A percentile compares a stretch with the other conserved stretches of the same genome.
phyloP scores from a whole-genome alignment of 2,113 vertebrate genomes.

The Antennarius striatus region DNA sequence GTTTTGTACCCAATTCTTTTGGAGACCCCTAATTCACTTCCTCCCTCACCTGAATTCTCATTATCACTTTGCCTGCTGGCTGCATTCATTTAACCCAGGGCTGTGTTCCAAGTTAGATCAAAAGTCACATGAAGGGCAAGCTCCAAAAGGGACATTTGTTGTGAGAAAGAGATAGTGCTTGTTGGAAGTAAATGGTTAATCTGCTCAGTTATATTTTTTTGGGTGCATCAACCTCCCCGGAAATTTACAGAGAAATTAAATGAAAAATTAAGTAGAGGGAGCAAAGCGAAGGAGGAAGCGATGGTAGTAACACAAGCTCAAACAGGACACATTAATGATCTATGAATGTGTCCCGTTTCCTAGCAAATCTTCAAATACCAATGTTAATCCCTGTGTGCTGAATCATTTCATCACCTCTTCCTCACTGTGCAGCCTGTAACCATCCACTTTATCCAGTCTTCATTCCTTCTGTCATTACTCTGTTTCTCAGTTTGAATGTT shows the following conservation, averaged over 20 bases:
- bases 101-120: constrained; percentile 58
- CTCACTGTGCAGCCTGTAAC: constrained; percentile 1
- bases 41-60: constrained; percentile 49
- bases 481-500: constrained; percentile 24
- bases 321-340: constrained; percentile 24
- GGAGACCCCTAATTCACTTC: constrained; percentile 17
- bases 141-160: constrained; percentile 25
- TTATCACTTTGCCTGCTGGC: constrained; percentile 48
- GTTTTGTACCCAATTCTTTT: not conserved
- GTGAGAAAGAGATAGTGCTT: constrained; percentile 35
- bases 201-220: constrained; percentile 42
- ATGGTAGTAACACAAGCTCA: constrained; percentile 19
- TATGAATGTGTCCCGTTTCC: constrained; percentile 16
- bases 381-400: constrained; percentile 5
- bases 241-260: constrained; percentile 26
- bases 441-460: not conserved
- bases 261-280: constrained; percentile 45
- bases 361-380: not conserved
- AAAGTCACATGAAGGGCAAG: constrained; percentile 64
- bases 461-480: constrained; percentile 17
- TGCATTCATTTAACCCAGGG: constrained; percentile 44
- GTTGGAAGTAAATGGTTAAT: constrained; percentile 36
- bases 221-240: constrained; percentile 28
- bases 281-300: constrained; percentile 21
- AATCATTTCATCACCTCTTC: constrained; percentile 23